Percentiles rank a stretch among this genome's conserved stretches.
phyloP scores from a whole-genome alignment of 2,888 invertebrate genomes.

The Rhagonycha lutea region DNA sequence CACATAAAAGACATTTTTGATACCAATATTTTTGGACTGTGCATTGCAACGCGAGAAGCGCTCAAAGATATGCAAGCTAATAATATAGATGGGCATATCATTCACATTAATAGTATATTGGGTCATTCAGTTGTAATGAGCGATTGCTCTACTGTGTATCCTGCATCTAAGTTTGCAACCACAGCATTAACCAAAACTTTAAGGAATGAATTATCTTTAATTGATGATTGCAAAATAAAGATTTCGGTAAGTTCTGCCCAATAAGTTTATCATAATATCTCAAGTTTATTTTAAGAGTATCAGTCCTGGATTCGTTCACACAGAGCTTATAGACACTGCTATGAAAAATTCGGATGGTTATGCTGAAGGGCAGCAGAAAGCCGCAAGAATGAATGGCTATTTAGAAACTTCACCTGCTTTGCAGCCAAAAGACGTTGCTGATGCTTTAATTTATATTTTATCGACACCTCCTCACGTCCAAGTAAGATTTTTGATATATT shows the following conservation, averaged over 20 bases:
- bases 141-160: neutral
- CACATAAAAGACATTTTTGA: neutral
- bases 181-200: neutral
- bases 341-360: neutral
- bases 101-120: neutral
- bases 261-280: no score
- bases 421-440: no score
- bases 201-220: neutral
- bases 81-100: neutral
- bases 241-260: neutral
- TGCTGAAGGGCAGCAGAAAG: no score
- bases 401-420: no score
- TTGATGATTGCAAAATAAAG: neutral
- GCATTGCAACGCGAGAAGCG: neutral
- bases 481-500: slow-evolving; percentile 15
- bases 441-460: no score
- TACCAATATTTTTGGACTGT: neutral
- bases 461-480: slow-evolving; percentile 28
- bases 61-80: neutral
- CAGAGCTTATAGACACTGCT: neutral
- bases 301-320: neutral
- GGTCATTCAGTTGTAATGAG: neutral
- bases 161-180: neutral
- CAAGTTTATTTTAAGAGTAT: neutral
- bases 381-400: no score